Evolutionary conservation across 2,113 vertebrate species (phyloP).

Genomic region (Chionomys nivalis): DNA sequence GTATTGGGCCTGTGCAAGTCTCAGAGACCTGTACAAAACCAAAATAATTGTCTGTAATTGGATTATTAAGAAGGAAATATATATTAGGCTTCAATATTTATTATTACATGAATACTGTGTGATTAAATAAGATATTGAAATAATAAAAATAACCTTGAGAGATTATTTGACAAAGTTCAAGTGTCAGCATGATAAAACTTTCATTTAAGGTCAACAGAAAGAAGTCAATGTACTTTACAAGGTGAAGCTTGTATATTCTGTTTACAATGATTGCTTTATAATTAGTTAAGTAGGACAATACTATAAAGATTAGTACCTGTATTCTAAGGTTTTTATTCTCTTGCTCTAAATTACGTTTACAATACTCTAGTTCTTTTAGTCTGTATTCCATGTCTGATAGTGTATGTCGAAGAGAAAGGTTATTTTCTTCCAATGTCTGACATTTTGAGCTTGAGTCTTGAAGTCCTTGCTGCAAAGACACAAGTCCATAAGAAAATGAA

Average conservation of each 20-base stretch:
- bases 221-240: not conserved
- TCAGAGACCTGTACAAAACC: conserved; percentile 83
- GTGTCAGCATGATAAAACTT: not conserved
- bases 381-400: conserved; percentile 91
- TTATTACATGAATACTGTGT: not conserved
- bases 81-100: conserved; percentile 24
- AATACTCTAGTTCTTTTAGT: conserved; percentile 93
- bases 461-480: conserved; percentile 87
- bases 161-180: conserved; percentile 9
- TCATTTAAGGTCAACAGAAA: not conserved
- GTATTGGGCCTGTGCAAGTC: conserved; percentile 81
- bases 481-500: conserved; percentile 20
- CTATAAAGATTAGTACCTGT: conserved; percentile 87
- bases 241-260: not conserved
- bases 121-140: conserved; percentile 54
- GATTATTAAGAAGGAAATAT: conserved; percentile 27
- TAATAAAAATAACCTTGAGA: conserved; percentile 18
- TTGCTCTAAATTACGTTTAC: conserved; percentile 91
- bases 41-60: conserved; percentile 43
- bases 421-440: conserved; percentile 89
- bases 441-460: conserved; percentile 87
- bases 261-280: not conserved
- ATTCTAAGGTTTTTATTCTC: conserved; percentile 93
- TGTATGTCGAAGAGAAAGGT: conserved; percentile 83
- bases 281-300: not conserved